Evolutionary conservation across 2,797 vertebrate genomes (phyloP).

Genomic region (Catamblyrhynchus diadema): DNA sequence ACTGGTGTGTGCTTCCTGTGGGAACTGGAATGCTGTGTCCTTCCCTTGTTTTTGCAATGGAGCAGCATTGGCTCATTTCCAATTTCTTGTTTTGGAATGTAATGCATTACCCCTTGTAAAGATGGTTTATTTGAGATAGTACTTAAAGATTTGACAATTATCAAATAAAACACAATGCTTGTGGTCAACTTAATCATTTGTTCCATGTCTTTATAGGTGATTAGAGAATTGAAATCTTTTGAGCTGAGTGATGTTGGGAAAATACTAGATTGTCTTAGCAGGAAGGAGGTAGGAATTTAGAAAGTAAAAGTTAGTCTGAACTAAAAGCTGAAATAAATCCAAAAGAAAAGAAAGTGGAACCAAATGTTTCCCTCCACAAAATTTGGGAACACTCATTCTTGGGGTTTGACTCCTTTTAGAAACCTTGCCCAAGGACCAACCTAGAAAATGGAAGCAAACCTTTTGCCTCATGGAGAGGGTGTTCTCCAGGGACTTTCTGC

Average conservation of each 20-base stretch:
- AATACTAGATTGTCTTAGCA: not conserved
- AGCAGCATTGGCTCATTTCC: not conserved
- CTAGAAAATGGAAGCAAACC: not conserved
- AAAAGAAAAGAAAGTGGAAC: not conserved
- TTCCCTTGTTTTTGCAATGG: not conserved
- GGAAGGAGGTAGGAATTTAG: not conserved
- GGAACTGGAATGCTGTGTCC: not conserved
- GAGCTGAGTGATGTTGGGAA: not conserved
- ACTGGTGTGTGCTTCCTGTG: not conserved
- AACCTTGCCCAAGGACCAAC: not conserved
- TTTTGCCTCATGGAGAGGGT: not conserved
- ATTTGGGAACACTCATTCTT: not conserved
- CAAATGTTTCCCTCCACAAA: not conserved
- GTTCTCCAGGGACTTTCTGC: not conserved
- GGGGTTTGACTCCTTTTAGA: not conserved
- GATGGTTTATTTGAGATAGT: not conserved
- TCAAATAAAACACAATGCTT: not conserved
- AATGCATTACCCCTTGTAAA: not conserved
- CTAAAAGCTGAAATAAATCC: not conserved
- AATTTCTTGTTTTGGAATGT: not conserved
- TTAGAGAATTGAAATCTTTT: not conserved
- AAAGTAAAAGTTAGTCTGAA: not conserved
- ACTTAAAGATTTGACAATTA: not conserved
- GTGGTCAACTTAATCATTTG: not conserved
- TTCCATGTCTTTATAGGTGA: not conserved